Evolutionary conservation across 1,140 invertebrate species (phyloP).

Genomic region (Sminthurides bifidus): DNA sequence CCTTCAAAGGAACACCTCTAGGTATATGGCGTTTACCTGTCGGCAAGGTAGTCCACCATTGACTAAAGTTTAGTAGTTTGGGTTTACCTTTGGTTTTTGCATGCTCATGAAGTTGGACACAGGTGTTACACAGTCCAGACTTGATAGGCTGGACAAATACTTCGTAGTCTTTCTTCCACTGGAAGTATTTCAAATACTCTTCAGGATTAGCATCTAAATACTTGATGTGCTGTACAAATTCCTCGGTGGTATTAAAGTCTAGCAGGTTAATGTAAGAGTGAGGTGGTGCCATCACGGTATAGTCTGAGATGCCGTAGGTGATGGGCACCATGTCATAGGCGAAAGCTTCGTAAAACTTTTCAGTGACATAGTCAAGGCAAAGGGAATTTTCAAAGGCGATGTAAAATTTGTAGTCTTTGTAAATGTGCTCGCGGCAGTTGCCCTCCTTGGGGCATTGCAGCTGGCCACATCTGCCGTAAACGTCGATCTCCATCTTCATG

Average conservation of each 20-base stretch:
- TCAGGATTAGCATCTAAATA: slow-evolving; percentile 32
- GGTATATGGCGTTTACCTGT: no score
- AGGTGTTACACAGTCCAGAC: slow-evolving; percentile 9
- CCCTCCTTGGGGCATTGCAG: slow-evolving; percentile 24
- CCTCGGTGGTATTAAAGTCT: slow-evolving; percentile 33
- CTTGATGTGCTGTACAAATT: slow-evolving; percentile 35
- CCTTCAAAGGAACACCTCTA: no score
- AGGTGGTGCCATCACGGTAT: slow-evolving; percentile 34
- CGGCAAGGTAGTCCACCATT: neutral
- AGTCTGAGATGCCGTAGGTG: slow-evolving; percentile 34
- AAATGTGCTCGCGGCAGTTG: slow-evolving; percentile 19
- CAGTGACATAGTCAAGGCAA: slow-evolving; percentile 39
- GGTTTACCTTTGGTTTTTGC: neutral
- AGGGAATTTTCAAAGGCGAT: slow-evolving; percentile 37
- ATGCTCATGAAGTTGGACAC: neutral
- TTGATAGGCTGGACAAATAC: neutral
- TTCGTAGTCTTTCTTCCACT: slow-evolving; percentile 32
- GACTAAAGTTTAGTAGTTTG: no score
- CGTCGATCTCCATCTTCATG: slow-evolving; percentile 33
- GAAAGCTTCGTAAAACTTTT: slow-evolving; percentile 34
- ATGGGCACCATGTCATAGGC: slow-evolving; percentile 31
- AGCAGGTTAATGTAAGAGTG: slow-evolving; percentile 37
- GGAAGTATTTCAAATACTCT: slow-evolving; percentile 35
- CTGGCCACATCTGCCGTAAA: slow-evolving; percentile 40
- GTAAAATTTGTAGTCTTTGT: slow-evolving; percentile 35